These are phyloP conservation scores for Istiophorus platypterus DNA, from an alignment of 2,113 vertebrate species.

Conservation along the genomic window DNA sequence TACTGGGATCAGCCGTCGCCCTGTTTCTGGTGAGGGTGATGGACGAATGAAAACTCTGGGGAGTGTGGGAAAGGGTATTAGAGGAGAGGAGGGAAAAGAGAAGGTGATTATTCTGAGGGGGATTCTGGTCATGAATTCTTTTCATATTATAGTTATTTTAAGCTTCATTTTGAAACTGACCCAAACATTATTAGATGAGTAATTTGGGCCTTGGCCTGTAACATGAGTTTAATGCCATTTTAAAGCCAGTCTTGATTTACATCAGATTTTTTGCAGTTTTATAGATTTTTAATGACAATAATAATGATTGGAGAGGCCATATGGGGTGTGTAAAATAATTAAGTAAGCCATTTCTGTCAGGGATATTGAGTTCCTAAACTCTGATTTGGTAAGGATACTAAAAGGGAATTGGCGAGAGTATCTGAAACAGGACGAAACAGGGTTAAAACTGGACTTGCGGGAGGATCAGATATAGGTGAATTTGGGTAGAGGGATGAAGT, in stretches of 20 bases:
- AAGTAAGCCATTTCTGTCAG: background rate
- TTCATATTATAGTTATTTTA: slow-evolving; percentile 23
- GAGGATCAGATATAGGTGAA: slow-evolving; percentile 33
- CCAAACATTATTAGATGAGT: slow-evolving; percentile 44
- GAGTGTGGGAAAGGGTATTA: background rate
- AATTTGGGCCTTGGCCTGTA: slow-evolving; percentile 25
- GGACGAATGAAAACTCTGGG: background rate
- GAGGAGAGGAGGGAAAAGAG: background rate
- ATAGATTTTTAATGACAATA: background rate
- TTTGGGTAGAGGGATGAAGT: slow-evolving; percentile 14
- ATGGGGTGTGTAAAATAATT: background rate
- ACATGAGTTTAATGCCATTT: slow-evolving; percentile 6
- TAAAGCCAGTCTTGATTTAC: background rate
- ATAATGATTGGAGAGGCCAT: background rate
- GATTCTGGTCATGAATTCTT: slow-evolving; percentile 46
- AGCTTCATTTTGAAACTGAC: slow-evolving; percentile 37
- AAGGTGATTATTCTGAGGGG: slow-evolving; percentile 5
- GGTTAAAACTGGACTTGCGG: slow-evolving; percentile 25
- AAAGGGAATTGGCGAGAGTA: background rate
- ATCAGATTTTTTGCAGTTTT: background rate
- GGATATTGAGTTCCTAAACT: background rate
- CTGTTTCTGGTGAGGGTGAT: slow-evolving; percentile 91
- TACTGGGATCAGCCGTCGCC: slow-evolving; percentile 92
- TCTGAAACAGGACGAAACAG: slow-evolving; percentile 19
- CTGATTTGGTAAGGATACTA: background rate